A percentile compares a stretch with the other conserved stretches of the same genome.
These are phyloP conservation scores for Lerista edwardsae DNA, from an alignment of 2,797 vertebrate species.

Conservation along the genomic window DNA sequence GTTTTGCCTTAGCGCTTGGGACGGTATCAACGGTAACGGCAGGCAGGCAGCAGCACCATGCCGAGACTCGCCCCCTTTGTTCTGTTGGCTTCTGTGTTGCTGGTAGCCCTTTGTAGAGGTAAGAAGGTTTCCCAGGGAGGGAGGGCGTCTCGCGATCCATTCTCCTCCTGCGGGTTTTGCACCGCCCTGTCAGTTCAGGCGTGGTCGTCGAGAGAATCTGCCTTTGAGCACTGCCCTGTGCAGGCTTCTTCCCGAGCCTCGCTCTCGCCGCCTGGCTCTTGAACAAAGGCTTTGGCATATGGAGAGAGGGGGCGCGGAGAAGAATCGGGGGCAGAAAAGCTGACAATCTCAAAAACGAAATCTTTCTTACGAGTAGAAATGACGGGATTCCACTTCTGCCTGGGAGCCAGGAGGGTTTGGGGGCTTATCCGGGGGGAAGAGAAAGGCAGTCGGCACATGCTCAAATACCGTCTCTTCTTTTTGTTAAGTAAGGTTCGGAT, in stretches of 20 bases:
- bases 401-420: background rate
- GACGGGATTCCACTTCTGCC: background rate
- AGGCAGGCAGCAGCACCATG: background rate
- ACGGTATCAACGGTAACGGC: background rate
- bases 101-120: constrained; percentile 16
- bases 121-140: background rate
- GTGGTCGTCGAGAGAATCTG: background rate
- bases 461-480: background rate
- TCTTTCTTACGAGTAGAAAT: background rate
- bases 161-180: too few relatives aligned
- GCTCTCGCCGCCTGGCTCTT: background rate
- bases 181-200: background rate
- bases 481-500: background rate
- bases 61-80: background rate
- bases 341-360: background rate
- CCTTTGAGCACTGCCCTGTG: background rate
- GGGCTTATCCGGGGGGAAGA: fast-evolving
- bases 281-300: background rate
- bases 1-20: background rate
- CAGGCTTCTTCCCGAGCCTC: too few relatives aligned
- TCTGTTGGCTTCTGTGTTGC: background rate
- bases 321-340: fast-evolving
- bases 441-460: background rate
- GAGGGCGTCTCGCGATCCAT: background rate
- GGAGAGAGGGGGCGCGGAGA: background rate